These are phyloP conservation scores for Columbina picui DNA, from an alignment of 2,113 vertebrate species.

Conservation along the genomic window DNA sequence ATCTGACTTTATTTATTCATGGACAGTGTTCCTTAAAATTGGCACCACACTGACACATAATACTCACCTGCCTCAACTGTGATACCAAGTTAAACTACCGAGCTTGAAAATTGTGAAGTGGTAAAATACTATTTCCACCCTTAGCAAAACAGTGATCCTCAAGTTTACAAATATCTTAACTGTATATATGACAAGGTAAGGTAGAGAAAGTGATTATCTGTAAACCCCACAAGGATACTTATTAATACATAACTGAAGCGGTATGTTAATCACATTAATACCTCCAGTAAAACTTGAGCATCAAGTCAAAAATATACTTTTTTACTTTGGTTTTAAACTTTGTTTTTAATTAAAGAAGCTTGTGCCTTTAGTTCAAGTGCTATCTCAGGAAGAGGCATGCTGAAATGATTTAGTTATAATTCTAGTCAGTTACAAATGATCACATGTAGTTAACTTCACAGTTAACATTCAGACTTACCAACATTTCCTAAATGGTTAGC, in stretches of 20 bases:
- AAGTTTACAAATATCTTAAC: not conserved
- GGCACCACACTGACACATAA: not conserved
- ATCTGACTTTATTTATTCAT: constrained; percentile 1
- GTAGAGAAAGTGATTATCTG: not conserved
- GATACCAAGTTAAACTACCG: not conserved
- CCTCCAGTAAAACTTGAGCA: not conserved
- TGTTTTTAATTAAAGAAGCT: not conserved
- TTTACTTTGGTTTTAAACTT: not conserved
- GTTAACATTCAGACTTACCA: not conserved
- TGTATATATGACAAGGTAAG: not conserved
- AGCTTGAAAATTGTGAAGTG: not conserved
- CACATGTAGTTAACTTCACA: not conserved
- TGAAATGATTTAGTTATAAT: not conserved
- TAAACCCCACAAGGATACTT: not conserved
- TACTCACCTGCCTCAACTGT: not conserved
- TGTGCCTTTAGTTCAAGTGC: not conserved
- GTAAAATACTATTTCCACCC: not conserved
- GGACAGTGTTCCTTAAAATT: not conserved
- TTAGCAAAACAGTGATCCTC: not conserved
- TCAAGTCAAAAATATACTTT: not conserved
- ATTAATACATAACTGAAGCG: not conserved
- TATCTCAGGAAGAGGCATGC: not conserved
- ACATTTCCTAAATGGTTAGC: not conserved
- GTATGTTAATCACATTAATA: not conserved
- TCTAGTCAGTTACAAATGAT: not conserved